These are phyloP conservation scores for Mechanitis mazaeus DNA, from an alignment of 2,888 invertebrate genomes.

Conservation along the genomic window DNA sequence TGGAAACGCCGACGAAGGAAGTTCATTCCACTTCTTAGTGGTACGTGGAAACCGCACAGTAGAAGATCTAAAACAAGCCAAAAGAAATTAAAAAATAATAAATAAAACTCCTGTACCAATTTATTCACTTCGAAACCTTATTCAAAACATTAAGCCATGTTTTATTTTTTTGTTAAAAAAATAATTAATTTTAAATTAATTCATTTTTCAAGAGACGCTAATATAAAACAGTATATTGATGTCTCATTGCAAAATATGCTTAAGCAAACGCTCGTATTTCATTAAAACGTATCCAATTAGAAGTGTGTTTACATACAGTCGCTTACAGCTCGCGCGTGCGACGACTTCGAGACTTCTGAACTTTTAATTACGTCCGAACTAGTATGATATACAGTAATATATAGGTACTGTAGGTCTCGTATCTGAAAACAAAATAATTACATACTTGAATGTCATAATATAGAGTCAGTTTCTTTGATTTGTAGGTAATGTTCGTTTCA, in stretches of 20 bases:
- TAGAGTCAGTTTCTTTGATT: no score
- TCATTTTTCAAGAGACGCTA: neutral
- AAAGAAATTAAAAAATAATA: no score
- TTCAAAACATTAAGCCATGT: no score
- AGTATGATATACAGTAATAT: neutral
- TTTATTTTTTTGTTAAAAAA: no score
- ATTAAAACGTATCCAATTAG: neutral
- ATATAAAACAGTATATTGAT: neutral
- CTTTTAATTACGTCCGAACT: slow-evolving; percentile 48
- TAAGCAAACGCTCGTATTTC: neutral
- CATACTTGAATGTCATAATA: no score
- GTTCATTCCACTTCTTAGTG: no score
- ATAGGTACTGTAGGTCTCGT: slow-evolving; percentile 6
- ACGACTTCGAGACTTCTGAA: slow-evolving; percentile 44
- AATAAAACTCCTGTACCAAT: no score
- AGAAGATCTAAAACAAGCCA: no score
- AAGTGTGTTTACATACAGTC: slow-evolving; percentile 33
- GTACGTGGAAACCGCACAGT: no score
- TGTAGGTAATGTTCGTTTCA: no score
- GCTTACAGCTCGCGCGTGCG: slow-evolving; percentile 48
- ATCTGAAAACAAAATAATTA: neutral
- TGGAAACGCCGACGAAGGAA: no score
- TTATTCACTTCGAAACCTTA: no score
- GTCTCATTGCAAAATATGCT: neutral
- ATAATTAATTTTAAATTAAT: neutral